A percentile compares a stretch with the other conserved stretches of the same genome.
These are phyloP conservation scores for Cariama cristata DNA, from an alignment of 2,113 vertebrate genomes.

Conservation along the genomic window DNA sequence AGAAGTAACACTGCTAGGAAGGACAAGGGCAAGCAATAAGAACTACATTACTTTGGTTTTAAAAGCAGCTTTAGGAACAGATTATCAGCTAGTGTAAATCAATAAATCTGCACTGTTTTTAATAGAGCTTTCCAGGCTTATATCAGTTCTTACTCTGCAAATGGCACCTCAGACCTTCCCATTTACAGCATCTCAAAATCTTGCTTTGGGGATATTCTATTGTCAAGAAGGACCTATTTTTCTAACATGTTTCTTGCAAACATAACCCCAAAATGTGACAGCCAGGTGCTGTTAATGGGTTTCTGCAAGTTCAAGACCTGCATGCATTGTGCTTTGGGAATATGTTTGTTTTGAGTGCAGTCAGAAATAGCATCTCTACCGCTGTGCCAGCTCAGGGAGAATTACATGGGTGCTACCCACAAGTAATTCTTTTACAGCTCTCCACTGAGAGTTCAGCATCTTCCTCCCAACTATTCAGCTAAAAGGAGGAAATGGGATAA, in stretches of 20 bases:
- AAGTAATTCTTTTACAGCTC: background rate
- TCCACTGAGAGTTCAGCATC: background rate
- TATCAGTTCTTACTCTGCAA: background rate
- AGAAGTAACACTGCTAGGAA: background rate
- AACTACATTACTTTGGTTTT: background rate
- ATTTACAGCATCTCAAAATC: background rate
- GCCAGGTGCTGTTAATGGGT: slow-evolving; percentile 39
- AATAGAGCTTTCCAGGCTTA: background rate
- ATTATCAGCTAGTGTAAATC: background rate
- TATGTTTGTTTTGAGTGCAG: background rate
- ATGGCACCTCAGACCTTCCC: slow-evolving; percentile 1
- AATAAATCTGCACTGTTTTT: background rate
- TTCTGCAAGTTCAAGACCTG: slow-evolving; percentile 7
- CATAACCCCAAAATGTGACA: background rate
- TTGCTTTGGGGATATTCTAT: background rate
- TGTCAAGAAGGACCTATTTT: slow-evolving; percentile 39
- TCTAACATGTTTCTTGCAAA: background rate
- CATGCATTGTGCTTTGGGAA: background rate
- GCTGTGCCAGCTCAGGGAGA: background rate
- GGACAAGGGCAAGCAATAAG: background rate
- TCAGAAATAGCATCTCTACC: slow-evolving; percentile 9
- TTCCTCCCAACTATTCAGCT: background rate
- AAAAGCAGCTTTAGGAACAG: background rate
- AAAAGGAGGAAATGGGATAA: background rate
- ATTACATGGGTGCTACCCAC: background rate